A percentile compares a stretch with the other conserved stretches of the same genome.
Conservation (phyloP, 2,888 invertebrate genomes). For the Sicus ferrugineus region DNA sequence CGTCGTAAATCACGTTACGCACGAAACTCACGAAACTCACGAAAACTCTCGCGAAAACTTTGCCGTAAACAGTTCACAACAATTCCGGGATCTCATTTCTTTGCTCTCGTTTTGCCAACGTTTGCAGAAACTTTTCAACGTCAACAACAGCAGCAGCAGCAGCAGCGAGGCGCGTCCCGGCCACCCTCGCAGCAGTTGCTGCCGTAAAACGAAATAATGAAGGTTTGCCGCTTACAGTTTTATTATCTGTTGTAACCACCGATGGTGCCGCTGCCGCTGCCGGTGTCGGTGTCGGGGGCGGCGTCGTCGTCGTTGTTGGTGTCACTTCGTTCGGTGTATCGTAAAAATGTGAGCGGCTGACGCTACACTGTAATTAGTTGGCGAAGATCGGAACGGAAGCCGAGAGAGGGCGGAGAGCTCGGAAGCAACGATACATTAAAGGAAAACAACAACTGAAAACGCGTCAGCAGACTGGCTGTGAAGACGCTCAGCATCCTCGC, state of each 20-base stretch:
- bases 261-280: constrained; percentile 22
- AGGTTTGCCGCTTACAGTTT: constrained; percentile 33
- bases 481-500: no score
- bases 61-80: constrained; percentile 25
- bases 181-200: neutral
- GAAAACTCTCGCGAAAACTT: constrained; percentile 37
- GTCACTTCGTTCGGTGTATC: constrained; percentile 25
- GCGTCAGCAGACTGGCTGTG: no score
- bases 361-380: constrained; percentile 46
- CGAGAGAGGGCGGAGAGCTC: neutral
- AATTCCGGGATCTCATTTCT: constrained; percentile 9
- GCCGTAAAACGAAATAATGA: constrained; percentile 6
- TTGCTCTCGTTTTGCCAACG: constrained; percentile 27
- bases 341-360: constrained; percentile 29
- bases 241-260: constrained; percentile 18
- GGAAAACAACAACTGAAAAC: no score
- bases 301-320: constrained; percentile 25
- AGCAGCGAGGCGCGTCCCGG: no score
- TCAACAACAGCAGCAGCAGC: no score
- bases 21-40: constrained; percentile 42
- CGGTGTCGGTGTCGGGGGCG: constrained; percentile 13
- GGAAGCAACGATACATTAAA: no score
- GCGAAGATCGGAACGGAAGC: neutral
- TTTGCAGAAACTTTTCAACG: constrained; percentile 28
- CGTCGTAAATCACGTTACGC: constrained; percentile 47